These are phyloP conservation scores for Gallinago stenura DNA, from an alignment of 2,797 vertebrate genomes.

Conservation along the genomic window DNA sequence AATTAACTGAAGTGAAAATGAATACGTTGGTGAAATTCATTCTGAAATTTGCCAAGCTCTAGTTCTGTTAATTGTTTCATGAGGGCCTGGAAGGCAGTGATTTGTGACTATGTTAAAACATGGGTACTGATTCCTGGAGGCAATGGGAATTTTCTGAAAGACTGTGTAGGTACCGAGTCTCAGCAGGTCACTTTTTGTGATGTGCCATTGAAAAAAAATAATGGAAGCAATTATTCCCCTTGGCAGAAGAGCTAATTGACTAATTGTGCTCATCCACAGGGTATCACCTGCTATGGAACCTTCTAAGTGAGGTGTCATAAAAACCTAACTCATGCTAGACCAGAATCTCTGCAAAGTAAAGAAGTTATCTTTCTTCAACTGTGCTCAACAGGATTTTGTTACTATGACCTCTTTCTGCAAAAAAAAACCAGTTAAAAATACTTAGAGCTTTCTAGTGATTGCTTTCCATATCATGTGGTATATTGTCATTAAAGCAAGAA, in stretches of 20 bases:
- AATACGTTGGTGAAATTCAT: neutral
- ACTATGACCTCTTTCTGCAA: neutral
- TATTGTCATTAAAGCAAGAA: neutral
- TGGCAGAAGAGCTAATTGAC: neutral
- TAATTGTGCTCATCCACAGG: rapidly evolving
- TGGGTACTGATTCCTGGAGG: neutral
- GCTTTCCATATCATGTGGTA: neutral
- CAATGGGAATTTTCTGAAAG: neutral
- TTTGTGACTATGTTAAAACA: neutral
- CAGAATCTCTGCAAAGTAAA: neutral
- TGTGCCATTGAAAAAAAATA: neutral
- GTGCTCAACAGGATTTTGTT: neutral
- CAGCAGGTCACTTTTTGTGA: neutral
- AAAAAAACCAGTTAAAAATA: neutral
- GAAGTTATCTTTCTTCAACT: neutral
- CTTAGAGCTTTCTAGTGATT: neutral
- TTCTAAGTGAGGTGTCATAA: neutral
- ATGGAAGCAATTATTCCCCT: neutral
- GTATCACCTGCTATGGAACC: neutral
- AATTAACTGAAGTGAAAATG: neutral
- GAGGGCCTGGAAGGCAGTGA: neutral
- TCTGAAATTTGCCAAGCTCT: neutral
- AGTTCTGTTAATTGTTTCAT: neutral
- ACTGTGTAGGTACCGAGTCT: neutral
- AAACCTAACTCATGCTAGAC: neutral